A percentile compares a stretch with the other conserved stretches of the same genome.
phyloP scores from a whole-genome alignment of 2,113 vertebrate species.

The Gymnarchus niloticus region DNA sequence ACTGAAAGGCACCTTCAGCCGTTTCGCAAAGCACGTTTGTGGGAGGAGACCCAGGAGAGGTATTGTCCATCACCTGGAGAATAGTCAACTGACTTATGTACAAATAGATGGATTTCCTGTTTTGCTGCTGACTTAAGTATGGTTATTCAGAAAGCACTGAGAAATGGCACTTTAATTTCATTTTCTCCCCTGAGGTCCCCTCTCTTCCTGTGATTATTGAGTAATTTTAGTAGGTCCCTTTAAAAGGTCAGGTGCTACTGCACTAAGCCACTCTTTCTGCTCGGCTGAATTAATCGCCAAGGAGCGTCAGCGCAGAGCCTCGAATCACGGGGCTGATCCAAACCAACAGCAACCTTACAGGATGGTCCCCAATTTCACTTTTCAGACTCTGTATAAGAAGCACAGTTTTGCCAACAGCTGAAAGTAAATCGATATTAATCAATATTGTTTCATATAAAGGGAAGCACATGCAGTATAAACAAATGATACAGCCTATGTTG shows the following conservation, averaged over 20 bases:
- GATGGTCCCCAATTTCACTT: background rate
- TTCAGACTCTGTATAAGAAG: background rate
- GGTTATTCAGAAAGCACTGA: background rate
- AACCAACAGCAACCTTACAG: background rate
- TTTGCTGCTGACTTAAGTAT: background rate
- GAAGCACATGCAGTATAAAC: background rate
- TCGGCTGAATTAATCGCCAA: background rate
- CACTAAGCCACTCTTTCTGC: too few species aligned
- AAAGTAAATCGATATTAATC: too few species aligned
- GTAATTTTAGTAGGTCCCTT: conserved; percentile 16
- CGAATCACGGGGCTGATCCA: background rate
- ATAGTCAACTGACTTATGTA: background rate
- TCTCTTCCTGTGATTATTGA: conserved; percentile 29
- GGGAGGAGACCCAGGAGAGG: background rate
- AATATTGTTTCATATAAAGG: background rate
- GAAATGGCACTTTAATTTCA: background rate
- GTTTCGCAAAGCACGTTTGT: background rate
- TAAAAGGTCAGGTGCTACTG: conserved; percentile 11
- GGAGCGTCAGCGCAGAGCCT: too few species aligned
- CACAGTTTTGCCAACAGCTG: background rate
- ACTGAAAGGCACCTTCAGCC: background rate
- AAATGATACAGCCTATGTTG: background rate
- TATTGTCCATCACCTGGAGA: background rate
- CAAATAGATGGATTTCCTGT: background rate
- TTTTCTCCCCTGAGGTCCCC: background rate